These are phyloP conservation scores for Sarcophilus harrisii DNA, from an alignment of 2,797 vertebrate species.

Conservation along the genomic window DNA sequence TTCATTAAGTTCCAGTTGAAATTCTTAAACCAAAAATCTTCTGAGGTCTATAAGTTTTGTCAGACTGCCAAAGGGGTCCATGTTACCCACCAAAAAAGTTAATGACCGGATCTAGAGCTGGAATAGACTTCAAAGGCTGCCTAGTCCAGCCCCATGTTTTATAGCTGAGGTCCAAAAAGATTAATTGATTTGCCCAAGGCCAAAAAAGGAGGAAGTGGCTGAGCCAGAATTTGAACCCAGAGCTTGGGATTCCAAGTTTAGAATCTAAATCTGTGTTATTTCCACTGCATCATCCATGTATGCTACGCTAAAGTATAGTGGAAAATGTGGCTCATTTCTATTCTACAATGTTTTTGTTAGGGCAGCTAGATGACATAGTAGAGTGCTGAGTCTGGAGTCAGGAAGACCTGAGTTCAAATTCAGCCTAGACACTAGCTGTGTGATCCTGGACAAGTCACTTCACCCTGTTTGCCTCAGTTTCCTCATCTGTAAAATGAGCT, in stretches of 20 bases:
- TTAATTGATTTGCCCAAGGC: not conserved
- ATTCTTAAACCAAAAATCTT: not conserved
- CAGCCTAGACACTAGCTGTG: not conserved
- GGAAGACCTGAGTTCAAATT: constrained; percentile 15
- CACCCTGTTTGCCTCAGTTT: constrained; percentile 8
- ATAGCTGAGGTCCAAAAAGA: not conserved
- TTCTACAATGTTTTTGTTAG: not conserved
- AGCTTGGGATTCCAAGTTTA: not conserved
- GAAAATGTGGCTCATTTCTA: not conserved
- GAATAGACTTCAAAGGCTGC: not conserved
- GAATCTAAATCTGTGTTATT: too few species aligned
- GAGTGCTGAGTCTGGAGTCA: constrained; percentile 16
- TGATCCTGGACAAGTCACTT: constrained; percentile 20
- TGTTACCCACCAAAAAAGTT: not conserved
- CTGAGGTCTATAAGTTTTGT: not conserved
- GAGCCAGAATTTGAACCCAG: not conserved
- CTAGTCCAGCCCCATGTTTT: not conserved
- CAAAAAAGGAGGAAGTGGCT: not conserved
- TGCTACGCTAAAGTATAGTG: not conserved
- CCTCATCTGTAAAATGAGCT: constrained; percentile 40
- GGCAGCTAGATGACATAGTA: not conserved
- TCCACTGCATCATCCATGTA: not conserved
- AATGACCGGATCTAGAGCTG: not conserved
- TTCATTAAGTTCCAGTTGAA: not conserved
- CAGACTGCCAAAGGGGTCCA: not conserved